A percentile compares a stretch with the other conserved stretches of the same genome.
Conservation (phyloP, 1,140 invertebrate species). For the Zaprionus tsacasi region DNA sequence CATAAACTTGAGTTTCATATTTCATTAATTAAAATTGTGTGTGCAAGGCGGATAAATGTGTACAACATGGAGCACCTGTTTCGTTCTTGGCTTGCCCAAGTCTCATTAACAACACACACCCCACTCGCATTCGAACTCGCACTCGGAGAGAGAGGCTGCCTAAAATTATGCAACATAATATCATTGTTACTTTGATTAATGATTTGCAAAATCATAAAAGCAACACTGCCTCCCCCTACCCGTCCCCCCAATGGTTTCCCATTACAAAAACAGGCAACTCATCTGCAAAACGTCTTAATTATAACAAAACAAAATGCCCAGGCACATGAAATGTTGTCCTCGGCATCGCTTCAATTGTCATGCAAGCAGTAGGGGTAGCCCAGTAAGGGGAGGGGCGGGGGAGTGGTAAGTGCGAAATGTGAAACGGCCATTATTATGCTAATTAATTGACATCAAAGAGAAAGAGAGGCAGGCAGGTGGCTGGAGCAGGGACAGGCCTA, state of each 20-base stretch:
- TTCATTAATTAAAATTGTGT: constrained; percentile 80
- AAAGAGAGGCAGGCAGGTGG: constrained; percentile 8
- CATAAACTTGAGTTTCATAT: constrained; percentile 71
- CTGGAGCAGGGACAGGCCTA: constrained; percentile 7
- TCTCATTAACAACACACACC: constrained; percentile 60
- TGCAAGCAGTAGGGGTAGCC: constrained; percentile 5
- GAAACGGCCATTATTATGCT: constrained; percentile 80
- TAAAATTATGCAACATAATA: constrained; percentile 76
- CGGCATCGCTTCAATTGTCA: constrained; percentile 70
- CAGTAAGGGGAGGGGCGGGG: neutral
- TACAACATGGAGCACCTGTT: constrained; percentile 69
- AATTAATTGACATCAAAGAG: constrained; percentile 78
- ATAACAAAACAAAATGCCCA: constrained; percentile 71
- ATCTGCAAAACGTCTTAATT: constrained; percentile 67
- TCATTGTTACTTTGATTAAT: constrained; percentile 82
- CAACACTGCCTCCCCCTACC: constrained; percentile 7
- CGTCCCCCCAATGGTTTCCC: constrained; percentile 55
- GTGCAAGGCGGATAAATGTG: constrained; percentile 43
- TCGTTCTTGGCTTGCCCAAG: constrained; percentile 4
- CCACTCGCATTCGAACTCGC: constrained; percentile 14
- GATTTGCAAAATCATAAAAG: constrained; percentile 80
- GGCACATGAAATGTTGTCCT: constrained; percentile 52
- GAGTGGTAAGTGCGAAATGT: constrained; percentile 60
- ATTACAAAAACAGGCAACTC: constrained; percentile 73
- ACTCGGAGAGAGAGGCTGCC: constrained; percentile 2